These are phyloP conservation scores for Tetrao urogallus DNA, from an alignment of 2,113 vertebrate species.

Conservation along the genomic window DNA sequence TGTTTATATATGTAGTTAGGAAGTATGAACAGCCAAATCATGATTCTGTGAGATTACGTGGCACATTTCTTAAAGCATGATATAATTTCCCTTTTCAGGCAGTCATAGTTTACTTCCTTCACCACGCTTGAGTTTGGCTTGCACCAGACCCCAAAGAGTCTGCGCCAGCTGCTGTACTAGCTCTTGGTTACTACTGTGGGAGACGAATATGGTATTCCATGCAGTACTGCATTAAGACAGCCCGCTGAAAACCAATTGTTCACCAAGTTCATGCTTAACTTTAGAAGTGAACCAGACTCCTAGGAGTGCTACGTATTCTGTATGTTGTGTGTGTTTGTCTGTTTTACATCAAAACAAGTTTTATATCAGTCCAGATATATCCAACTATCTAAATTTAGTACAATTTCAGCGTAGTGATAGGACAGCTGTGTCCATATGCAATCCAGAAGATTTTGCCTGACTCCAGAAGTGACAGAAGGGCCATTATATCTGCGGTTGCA, in stretches of 20 bases:
- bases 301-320: not conserved
- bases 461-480: not conserved
- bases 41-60: not conserved
- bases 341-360: not conserved
- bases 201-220: not conserved
- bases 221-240: not conserved
- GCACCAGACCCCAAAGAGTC: not conserved
- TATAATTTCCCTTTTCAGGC: not conserved
- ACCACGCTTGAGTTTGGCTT: not conserved
- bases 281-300: not conserved
- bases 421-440: constrained; percentile 9
- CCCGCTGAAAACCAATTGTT: not conserved
- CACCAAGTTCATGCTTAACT: not conserved
- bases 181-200: not conserved
- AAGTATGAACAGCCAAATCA: not conserved
- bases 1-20: not conserved
- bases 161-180: not conserved
- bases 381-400: constrained; percentile 13
- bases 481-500: not conserved
- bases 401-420: not conserved
- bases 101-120: not conserved
- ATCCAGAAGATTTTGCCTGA: not conserved
- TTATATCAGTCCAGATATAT: not conserved
- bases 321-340: not conserved
- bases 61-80: not conserved